Conservation (phyloP, 2,888 invertebrate genomes). For the Harpalus rubripes region DNA sequence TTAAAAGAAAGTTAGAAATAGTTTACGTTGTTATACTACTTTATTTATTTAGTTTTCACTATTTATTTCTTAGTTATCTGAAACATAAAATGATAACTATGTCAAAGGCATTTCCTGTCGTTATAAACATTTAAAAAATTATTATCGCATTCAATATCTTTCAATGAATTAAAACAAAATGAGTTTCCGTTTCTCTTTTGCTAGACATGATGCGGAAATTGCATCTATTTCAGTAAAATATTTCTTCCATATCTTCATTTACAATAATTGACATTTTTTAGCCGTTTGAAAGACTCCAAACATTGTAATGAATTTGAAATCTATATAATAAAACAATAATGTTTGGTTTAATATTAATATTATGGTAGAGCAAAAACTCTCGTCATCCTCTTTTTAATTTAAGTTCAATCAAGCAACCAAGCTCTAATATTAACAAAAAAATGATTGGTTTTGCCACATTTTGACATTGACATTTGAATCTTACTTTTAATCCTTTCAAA, state of each 20-base stretch:
- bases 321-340: too few species aligned
- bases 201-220: not conserved
- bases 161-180: not conserved
- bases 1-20: not conserved
- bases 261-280: too few species aligned
- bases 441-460: not conserved
- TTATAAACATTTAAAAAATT: not conserved
- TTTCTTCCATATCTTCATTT: too few species aligned
- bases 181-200: not conserved
- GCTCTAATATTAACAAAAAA: too few species aligned
- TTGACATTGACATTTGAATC: not conserved
- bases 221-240: not conserved
- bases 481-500: not conserved
- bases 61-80: not conserved
- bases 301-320: too few species aligned
- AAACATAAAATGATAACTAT: slow-evolving; percentile 1
- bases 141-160: not conserved
- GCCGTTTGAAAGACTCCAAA: too few species aligned
- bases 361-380: too few species aligned
- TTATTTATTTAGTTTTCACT: not conserved
- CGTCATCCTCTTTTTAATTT: too few species aligned
- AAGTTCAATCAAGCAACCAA: too few species aligned
- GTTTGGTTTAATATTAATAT: too few species aligned
- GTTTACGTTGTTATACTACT: not conserved
- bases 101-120: not conserved